A percentile compares a stretch with the other conserved stretches of the same genome.
Conservation (phyloP, 2,113 vertebrate species). For the Engystomops pustulosus region DNA sequence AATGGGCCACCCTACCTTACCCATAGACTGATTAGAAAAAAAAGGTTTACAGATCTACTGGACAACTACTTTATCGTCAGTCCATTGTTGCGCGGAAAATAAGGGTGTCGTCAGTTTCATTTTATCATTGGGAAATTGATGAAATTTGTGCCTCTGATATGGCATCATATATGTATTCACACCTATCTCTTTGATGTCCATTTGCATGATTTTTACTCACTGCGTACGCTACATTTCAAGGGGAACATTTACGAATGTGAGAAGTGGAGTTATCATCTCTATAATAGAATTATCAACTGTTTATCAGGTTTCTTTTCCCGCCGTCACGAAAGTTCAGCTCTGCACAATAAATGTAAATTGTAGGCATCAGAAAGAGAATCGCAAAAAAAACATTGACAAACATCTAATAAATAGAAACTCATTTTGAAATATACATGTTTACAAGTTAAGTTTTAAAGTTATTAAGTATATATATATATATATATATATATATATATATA, state of each 20-base stretch:
- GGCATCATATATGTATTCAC: too few relatives aligned
- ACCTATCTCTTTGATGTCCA: neutral
- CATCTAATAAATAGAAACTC: neutral
- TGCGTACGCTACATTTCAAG: neutral
- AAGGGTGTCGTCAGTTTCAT: too few relatives aligned
- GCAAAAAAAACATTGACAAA: neutral
- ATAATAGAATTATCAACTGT: neutral
- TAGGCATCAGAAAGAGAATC: neutral
- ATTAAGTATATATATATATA: too few relatives aligned
- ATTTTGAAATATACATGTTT: neutral
- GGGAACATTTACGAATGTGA: neutral
- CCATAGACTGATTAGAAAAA: too few relatives aligned
- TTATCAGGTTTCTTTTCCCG: neutral
- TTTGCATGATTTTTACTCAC: neutral
- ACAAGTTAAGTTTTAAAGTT: too few relatives aligned
- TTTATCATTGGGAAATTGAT: too few relatives aligned
- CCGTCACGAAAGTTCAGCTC: neutral
- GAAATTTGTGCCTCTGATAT: too few relatives aligned
- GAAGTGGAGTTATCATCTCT: neutral
- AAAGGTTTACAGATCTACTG: too few relatives aligned
- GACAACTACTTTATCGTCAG: too few relatives aligned
- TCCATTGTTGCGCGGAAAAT: too few relatives aligned
- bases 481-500: too few relatives aligned
- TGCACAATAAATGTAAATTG: neutral
- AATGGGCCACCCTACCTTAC: too few relatives aligned